Base-by-base conservation (phyloP, 2,113 vertebrate genomes). In the Acanthochromis polyacanthus region DNA sequence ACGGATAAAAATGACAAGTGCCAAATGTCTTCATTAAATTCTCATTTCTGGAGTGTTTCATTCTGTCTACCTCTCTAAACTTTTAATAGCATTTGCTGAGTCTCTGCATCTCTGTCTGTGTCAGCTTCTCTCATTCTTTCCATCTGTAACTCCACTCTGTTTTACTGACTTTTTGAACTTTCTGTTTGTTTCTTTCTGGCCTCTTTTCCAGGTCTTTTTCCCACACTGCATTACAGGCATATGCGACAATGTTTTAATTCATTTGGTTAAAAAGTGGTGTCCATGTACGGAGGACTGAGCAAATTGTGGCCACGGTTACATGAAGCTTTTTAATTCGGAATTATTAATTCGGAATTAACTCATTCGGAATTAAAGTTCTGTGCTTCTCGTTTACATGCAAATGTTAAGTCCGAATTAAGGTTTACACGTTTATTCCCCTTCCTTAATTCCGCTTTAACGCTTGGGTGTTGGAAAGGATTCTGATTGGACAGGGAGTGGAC, bases 11-110 rank as follows among this genome's bases (percentile, higher is more conserved):
- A 82, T 72, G 82, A 87, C 65, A 81, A 76, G 64, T 68, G 77
- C 63, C 86, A 89, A 83, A 87, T 85, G 77, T 83, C 69, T 84
- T 81, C 80, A 83, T 91, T 91, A 85, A 80, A 87, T 80, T 83
- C 80, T 87, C 65, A 81, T 89, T 83, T 85, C 14, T 78, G 66
- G 62, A 80, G 38, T 38, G 53, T 83, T 76, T 83, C 65, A 67
- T 87, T 85, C 71, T 63, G n/a, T 76, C 76, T 71, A 72, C 63
- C 78, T 81, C 77, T 67, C 76, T 63, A 70, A 89, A 83, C 70
- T 88, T 86, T 84, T 79, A 85, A 87, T 71, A 53, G 67, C 63
- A 48, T 74, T 74, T 50, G 55, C 22, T 64, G 51, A 75, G 46
- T 71, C 14, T 78, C 56, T 80, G 71, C 9, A 19, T 75, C 43